Conservation (phyloP, 1,140 invertebrate species). For the Riptortus pedestris region DNA sequence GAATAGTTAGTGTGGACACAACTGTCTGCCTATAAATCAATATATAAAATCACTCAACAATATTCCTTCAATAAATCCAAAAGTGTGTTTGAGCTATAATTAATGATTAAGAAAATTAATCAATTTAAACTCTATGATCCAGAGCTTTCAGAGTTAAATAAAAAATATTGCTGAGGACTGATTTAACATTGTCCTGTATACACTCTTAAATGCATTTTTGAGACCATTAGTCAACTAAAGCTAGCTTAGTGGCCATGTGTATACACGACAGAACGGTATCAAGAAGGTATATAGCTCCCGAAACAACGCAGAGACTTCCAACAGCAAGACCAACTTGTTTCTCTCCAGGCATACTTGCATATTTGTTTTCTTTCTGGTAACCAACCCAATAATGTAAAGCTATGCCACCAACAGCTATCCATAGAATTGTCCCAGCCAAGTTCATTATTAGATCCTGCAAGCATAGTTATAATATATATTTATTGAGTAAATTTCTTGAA, state of each 20-base stretch:
- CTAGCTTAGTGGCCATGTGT: slow-evolving; percentile 40
- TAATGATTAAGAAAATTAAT: too few species aligned
- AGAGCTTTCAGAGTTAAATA: too few species aligned
- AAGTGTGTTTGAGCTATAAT: too few species aligned
- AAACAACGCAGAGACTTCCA: slow-evolving; percentile 63
- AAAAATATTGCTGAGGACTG: too few species aligned
- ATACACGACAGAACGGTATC: slow-evolving; percentile 64
- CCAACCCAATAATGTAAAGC: slow-evolving; percentile 79
- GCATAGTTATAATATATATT: neutral
- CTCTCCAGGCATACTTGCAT: slow-evolving; percentile 52
- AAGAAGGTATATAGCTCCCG: slow-evolving; percentile 62
- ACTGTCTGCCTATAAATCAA: too few species aligned
- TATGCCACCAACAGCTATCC: slow-evolving; percentile 68
- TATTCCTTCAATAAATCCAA: too few species aligned
- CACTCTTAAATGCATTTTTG: too few species aligned
- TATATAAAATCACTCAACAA: too few species aligned
- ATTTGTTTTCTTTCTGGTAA: slow-evolving; percentile 64
- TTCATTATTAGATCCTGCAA: slow-evolving; percentile 76
- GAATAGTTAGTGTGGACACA: too few species aligned
- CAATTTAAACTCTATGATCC: too few species aligned
- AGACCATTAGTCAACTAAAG: neutral
- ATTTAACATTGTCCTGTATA: too few species aligned
- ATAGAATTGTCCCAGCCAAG: slow-evolving; percentile 69
- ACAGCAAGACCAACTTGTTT: slow-evolving; percentile 66
- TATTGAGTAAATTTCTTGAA: neutral